phyloP scores from a whole-genome alignment of 1,140 invertebrate genomes.

The Aphelenchoides avenae region DNA sequence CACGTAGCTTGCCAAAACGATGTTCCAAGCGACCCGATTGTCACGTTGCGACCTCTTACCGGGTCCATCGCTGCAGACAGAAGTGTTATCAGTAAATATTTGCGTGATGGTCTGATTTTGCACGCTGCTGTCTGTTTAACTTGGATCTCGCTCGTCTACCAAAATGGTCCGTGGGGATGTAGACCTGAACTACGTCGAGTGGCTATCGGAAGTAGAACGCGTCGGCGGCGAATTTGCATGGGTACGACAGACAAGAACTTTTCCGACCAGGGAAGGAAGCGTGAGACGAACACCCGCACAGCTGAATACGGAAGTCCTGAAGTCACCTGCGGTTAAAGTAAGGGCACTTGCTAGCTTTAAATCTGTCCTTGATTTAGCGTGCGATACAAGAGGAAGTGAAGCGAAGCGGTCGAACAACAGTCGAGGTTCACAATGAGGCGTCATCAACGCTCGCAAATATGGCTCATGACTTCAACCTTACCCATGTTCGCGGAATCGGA shows the following conservation, averaged over 20 bases:
- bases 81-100: too few relatives aligned
- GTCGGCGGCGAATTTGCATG: slow-evolving; percentile 38
- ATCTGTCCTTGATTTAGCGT: neutral
- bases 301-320: slow-evolving; percentile 21
- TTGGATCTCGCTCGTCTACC: too few relatives aligned
- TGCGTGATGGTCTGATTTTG: too few relatives aligned
- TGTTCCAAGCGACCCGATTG: too few relatives aligned
- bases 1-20: too few relatives aligned
- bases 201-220: slow-evolving; percentile 21
- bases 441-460: slow-evolving; percentile 21
- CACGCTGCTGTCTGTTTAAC: too few relatives aligned
- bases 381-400: neutral
- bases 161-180: neutral
- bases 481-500: slow-evolving; percentile 9
- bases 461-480: slow-evolving; percentile 24
- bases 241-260: slow-evolving; percentile 15
- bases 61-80: too few relatives aligned
- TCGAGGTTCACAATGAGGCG: slow-evolving; percentile 5
- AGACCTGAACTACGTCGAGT: slow-evolving; percentile 29
- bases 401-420: neutral
- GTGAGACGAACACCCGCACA: slow-evolving; percentile 8
- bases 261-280: slow-evolving; percentile 13
- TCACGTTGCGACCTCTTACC: too few relatives aligned
- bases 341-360: neutral
- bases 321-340: slow-evolving; percentile 9